Evolutionary conservation across 2,888 invertebrate genomes (phyloP).

Genomic region (Altica lythri): DNA sequence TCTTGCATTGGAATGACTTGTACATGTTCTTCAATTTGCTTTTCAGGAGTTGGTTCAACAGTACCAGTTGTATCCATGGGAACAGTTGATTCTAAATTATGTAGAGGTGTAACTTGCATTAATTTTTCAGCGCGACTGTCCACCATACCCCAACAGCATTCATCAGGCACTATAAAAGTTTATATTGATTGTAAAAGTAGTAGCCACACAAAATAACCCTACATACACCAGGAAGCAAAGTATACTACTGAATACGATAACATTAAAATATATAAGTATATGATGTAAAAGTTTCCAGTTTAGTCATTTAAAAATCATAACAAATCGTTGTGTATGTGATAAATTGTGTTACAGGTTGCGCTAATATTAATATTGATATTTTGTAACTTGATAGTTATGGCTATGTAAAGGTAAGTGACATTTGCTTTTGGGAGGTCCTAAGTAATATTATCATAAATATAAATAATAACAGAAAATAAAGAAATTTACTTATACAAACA

Average conservation of each 20-base stretch:
- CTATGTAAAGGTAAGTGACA: conserved; percentile 12
- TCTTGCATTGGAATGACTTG: conserved; percentile 63
- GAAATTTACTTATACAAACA: no score
- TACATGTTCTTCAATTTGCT: conserved; percentile 49
- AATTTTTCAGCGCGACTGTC: conserved; percentile 60
- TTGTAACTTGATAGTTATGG: conserved; percentile 22
- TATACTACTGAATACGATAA: no score
- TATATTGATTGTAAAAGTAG: not conserved
- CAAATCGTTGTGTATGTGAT: conserved; percentile 13
- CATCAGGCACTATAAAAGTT: conserved; percentile 38
- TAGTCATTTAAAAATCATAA: conserved; percentile 11
- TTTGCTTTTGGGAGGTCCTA: conserved; percentile 27
- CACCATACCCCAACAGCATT: conserved; percentile 59
- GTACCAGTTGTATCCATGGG: conserved; percentile 10
- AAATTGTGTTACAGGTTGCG: conserved; percentile 14
- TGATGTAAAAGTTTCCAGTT: conserved; percentile 5
- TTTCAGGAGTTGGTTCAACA: conserved; percentile 29
- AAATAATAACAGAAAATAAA: no score
- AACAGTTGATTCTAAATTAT: conserved; percentile 50
- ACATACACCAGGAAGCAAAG: not conserved
- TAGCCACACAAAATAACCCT: not conserved
- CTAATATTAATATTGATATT: conserved; percentile 11
- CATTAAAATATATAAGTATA: conserved; percentile 8
- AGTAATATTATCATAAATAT: not conserved
- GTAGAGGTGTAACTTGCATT: conserved; percentile 55